Conservation (phyloP, 2,888 invertebrate genomes). For the Callyntrura sp. region DNA sequence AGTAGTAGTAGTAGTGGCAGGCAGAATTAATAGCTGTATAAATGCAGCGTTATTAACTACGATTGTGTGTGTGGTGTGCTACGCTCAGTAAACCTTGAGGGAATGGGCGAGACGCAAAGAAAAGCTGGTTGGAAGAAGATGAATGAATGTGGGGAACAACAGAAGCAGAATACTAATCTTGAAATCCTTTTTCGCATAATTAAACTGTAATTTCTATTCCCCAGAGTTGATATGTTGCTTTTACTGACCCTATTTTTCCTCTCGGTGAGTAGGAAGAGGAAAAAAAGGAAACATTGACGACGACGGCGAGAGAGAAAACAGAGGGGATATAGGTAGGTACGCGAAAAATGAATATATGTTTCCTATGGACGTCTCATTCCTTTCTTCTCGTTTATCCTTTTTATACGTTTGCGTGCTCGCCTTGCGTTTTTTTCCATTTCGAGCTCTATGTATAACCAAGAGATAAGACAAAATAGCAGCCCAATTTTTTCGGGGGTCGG, state of each 20-base stretch:
- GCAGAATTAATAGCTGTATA: not conserved
- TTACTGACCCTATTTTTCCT: slow-evolving; percentile 6
- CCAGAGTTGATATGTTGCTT: slow-evolving; percentile 35
- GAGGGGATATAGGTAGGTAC: not conserved
- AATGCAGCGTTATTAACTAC: too few relatives aligned
- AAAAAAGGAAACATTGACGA: not conserved
- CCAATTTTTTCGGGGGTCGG: not conserved
- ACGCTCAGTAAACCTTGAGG: too few relatives aligned
- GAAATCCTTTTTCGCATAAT: slow-evolving; percentile 70
- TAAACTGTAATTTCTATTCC: slow-evolving; percentile 67
- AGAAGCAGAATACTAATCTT: slow-evolving; percentile 63
- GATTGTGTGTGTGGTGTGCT: too few relatives aligned
- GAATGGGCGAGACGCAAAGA: not conserved
- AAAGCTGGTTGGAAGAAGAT: not conserved
- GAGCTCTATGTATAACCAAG: not conserved
- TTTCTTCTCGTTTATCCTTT: not conserved
- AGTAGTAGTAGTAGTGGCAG: not conserved
- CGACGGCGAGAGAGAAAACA: not conserved
- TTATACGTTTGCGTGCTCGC: slow-evolving; percentile 15
- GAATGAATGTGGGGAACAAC: slow-evolving; percentile 12
- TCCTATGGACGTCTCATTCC: slow-evolving; percentile 28
- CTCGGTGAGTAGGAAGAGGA: not conserved
- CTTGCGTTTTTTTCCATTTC: slow-evolving; percentile 22
- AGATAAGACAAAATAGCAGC: not conserved
- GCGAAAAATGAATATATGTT: not conserved